Evolutionary conservation across 2,797 vertebrate genomes (phyloP), one percentile per base, ranked within the genome.

Genomic region (Chloroceryle inda): DNA sequence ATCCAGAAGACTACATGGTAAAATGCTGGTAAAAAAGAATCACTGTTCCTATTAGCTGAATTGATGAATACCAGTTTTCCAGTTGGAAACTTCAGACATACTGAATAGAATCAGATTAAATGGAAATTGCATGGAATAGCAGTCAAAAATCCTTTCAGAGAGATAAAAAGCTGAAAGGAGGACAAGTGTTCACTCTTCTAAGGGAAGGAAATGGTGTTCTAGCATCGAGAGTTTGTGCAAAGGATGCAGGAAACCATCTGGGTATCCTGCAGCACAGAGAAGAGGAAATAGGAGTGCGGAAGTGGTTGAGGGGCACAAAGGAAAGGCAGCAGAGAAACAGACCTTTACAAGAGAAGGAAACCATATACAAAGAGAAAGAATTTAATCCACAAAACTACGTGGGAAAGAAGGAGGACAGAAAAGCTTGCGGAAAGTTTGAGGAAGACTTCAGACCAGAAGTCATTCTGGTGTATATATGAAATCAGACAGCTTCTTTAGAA

Each of bases 221-320:
- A 75, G 66, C 86, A 40, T 37, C 49, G 81, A 47, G 63, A 82
- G 76, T 73, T 81, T 93, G 73, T 96, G 88, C 76, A 96, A 92
- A 96, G 96, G 94, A 97, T 89, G 82, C 96, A 97, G 96, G 95
- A 97, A 97, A 94, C 94, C 92, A 96, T 90, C 92, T 96, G 96
- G 92, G 88, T 86, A 96, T 96, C 95, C 92, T 94, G 96, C 92
- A 90, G 91, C 59, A 89, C 40, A 92, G 85, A 94, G 91, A 96
- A 95, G 93, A 94, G 95, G 96, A 96, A 97, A 90, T 50, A 88
- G 44, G 47, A 94, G 63, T 74, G 79, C 96, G 96, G 91, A 97
- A 96, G 91, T 2, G 35, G 79, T 84, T 86, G 82, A 94, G 44
- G 76, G 85, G 80, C 89, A 92, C 87, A 84, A 63, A 82, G 79